These are phyloP conservation scores for Tethya wilhelma DNA, from an alignment of 37 sponge, comb jelly and placozoan genomes.

Conservation along the genomic window DNA sequence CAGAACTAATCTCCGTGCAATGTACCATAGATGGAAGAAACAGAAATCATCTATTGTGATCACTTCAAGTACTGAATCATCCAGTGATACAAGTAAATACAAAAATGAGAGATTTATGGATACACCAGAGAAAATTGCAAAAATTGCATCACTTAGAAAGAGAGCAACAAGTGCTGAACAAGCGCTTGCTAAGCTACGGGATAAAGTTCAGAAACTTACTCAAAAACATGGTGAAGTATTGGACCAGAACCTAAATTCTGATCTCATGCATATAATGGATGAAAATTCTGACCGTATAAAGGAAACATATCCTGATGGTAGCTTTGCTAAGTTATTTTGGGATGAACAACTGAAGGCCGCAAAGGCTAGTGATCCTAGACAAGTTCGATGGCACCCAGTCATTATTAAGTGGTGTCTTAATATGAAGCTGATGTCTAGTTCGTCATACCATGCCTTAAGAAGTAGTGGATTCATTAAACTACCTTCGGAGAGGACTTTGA, in stretches of 20 bases:
- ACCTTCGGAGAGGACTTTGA: constrained; percentile 52
- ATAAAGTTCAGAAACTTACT: neutral
- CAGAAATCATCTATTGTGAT: neutral
- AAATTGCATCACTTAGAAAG: neutral
- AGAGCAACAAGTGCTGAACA: neutral
- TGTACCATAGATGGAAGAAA: neutral
- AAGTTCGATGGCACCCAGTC: constrained; percentile 35
- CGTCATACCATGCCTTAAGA: constrained; percentile 34
- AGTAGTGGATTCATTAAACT: constrained; percentile 39
- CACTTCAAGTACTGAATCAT: too few species aligned
- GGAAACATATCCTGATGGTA: constrained; percentile 1
- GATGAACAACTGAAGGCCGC: constrained; percentile 35
- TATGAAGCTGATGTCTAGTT: constrained; percentile 26
- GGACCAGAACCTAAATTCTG: neutral
- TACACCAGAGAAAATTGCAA: constrained; percentile 7
- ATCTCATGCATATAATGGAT: constrained; percentile 4
- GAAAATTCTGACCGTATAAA: neutral
- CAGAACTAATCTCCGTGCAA: neutral
- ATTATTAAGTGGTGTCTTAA: constrained; percentile 57
- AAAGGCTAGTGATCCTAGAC: neutral
- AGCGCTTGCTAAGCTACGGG: neutral
- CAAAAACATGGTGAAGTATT: neutral
- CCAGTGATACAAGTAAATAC: neutral
- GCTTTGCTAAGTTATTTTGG: constrained; percentile 28
- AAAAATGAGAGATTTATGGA: neutral